Conservation (phyloP, 2,888 invertebrate genomes). For the Oxytorus armatus region DNA sequence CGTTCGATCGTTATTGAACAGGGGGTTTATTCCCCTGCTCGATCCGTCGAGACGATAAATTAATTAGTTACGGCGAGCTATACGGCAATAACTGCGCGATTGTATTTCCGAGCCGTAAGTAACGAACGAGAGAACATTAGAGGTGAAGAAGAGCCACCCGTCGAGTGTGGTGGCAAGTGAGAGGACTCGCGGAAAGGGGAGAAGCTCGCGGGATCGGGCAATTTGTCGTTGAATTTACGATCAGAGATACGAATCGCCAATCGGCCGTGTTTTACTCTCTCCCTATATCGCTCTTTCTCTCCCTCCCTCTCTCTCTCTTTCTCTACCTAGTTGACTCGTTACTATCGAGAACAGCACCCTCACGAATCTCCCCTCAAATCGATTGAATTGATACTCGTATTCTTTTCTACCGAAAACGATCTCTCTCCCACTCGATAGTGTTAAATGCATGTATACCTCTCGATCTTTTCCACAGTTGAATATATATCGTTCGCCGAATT, state of each 20-base stretch:
- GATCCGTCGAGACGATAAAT: constrained; percentile 60
- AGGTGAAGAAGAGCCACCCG: constrained; percentile 47
- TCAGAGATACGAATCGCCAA: constrained; percentile 70
- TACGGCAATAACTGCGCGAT: constrained; percentile 57
- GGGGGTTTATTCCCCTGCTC: no score
- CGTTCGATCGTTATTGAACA: constrained; percentile 52
- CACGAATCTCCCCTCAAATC: constrained; percentile 25
- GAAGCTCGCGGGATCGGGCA: constrained; percentile 56
- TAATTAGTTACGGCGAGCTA: constrained; percentile 57
- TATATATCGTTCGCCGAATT: constrained; percentile 26
- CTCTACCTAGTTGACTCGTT: constrained; percentile 50
- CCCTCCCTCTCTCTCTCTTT: constrained; percentile 19
- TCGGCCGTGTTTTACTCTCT: constrained; percentile 63
- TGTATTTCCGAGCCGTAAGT: constrained; percentile 64
- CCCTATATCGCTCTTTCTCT: constrained; percentile 31
- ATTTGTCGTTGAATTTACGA: constrained; percentile 70
- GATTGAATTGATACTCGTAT: constrained; percentile 63
- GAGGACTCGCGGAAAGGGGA: constrained; percentile 49
- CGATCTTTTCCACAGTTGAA: constrained; percentile 26
- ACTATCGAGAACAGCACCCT: constrained; percentile 38
- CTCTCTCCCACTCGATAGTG: constrained; percentile 43
- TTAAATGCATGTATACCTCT: constrained; percentile 50
- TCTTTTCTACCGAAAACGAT: constrained; percentile 56
- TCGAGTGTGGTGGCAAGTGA: constrained; percentile 48
- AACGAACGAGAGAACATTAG: constrained; percentile 65